Evolutionary conservation across 1,140 invertebrate species (phyloP).

Genomic region (Sweltsa coloradensis): DNA sequence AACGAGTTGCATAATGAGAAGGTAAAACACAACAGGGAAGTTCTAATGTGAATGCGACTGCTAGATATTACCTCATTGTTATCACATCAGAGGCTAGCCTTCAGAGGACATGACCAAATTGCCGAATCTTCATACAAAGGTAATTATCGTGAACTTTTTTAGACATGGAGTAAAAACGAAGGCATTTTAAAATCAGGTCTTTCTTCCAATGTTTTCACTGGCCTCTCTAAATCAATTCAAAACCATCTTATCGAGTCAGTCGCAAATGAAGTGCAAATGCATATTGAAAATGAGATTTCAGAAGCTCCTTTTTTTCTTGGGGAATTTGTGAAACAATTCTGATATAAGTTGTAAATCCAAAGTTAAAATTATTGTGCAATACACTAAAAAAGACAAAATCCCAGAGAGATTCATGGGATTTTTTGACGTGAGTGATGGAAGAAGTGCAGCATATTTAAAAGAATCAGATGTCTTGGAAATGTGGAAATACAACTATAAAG

Average conservation of each 20-base stretch:
- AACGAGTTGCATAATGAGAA: constrained; percentile 1
- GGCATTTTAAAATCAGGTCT: too few relatives aligned
- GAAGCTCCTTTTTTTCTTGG: constrained; percentile 11
- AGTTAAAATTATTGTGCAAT: constrained; percentile 10
- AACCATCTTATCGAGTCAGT: constrained; percentile 15
- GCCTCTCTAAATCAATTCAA: constrained; percentile 11
- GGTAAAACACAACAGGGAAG: constrained; percentile 9
- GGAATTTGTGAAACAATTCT: constrained; percentile 13
- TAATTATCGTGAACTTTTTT: constrained; percentile 5
- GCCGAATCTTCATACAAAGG: not conserved
- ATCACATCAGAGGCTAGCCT: constrained; percentile 6
- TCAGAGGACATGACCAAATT: constrained; percentile 5
- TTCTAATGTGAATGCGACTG: constrained; percentile 5
- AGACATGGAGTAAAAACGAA: constrained; percentile 10
- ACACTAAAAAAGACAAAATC: constrained; percentile 5
- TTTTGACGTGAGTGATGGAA: constrained; percentile 11
- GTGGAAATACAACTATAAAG: constrained; percentile 1
- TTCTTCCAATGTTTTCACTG: too few relatives aligned
- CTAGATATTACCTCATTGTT: constrained; percentile 4
- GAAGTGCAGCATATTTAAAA: constrained; percentile 2
- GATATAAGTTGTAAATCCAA: constrained; percentile 11
- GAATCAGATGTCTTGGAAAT: constrained; percentile 4
- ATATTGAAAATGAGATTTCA: constrained; percentile 9
- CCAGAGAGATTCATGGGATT: constrained; percentile 14
- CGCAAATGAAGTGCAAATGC: constrained; percentile 1